Conservation (phyloP, 2,797 vertebrate genomes). For the Sebastes ruberrimus region DNA sequence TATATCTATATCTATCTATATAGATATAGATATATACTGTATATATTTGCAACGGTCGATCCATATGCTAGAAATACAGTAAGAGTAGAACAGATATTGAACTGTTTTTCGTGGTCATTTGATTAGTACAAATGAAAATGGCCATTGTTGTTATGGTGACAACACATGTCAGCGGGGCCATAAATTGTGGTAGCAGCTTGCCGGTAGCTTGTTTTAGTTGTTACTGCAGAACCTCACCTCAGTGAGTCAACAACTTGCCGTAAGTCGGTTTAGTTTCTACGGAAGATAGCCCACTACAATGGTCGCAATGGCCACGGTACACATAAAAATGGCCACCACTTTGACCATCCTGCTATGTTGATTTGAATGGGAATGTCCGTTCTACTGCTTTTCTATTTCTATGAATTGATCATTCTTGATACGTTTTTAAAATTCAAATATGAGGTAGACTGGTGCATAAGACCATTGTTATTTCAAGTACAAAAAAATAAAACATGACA, state of each 20-base stretch:
- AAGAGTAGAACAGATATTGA: not conserved
- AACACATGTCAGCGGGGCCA: not conserved
- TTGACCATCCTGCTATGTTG: accelerated
- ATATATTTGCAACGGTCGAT: not conserved
- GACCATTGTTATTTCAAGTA: not conserved
- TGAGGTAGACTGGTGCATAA: not conserved
- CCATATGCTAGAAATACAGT: not conserved
- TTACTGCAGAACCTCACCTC: not conserved
- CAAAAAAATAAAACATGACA: not conserved
- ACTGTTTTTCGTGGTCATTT: not conserved
- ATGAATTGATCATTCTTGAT: not conserved
- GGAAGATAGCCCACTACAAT: not conserved
- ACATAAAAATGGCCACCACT: accelerated
- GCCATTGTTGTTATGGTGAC: not conserved
- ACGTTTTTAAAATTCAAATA: not conserved
- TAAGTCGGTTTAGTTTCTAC: accelerated
- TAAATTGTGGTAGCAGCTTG: not conserved
- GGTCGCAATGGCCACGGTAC: not conserved
- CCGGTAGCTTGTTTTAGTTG: not conserved
- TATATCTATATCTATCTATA: too few species aligned
- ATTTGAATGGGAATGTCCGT: not conserved
- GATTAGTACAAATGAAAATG: not conserved
- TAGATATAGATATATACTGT: too few species aligned
- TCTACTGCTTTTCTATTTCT: not conserved
- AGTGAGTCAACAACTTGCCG: not conserved